Evolutionary conservation across 2,113 vertebrate species (phyloP).

Genomic region (Actinemys pallida): DNA sequence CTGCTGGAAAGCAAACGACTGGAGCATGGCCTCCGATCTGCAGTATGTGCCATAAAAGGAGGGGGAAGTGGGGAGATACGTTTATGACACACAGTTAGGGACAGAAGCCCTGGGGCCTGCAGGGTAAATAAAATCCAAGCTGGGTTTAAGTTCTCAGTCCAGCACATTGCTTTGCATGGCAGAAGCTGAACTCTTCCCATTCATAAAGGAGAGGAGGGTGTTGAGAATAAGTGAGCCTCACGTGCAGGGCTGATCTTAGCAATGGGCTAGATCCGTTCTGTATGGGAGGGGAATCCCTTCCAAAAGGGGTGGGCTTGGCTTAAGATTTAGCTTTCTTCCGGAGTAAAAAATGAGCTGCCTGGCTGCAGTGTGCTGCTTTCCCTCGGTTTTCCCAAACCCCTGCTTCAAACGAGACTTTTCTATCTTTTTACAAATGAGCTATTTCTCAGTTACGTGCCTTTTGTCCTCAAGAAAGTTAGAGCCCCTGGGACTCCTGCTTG

Average conservation of each 20-base stretch:
- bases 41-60: neutral
- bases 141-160: neutral
- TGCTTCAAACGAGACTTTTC: neutral
- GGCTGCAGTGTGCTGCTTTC: neutral
- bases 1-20: neutral
- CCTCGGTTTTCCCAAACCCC: neutral
- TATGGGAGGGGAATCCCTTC: neutral
- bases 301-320: neutral
- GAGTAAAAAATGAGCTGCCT: neutral
- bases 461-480: neutral
- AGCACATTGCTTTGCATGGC: neutral
- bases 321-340: neutral
- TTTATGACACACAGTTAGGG: neutral
- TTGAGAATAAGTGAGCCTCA: neutral
- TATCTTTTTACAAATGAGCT: neutral
- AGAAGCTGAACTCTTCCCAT: neutral
- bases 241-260: neutral
- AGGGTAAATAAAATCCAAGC: neutral
- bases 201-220: neutral
- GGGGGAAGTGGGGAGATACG: neutral
- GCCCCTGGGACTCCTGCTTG: neutral
- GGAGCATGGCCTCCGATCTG: neutral
- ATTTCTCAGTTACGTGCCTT: neutral
- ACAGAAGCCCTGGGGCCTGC: neutral
- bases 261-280: neutral